Evolutionary conservation across 2,797 vertebrate genomes (phyloP).

Genomic region (Paramormyrops hopkinsi): DNA sequence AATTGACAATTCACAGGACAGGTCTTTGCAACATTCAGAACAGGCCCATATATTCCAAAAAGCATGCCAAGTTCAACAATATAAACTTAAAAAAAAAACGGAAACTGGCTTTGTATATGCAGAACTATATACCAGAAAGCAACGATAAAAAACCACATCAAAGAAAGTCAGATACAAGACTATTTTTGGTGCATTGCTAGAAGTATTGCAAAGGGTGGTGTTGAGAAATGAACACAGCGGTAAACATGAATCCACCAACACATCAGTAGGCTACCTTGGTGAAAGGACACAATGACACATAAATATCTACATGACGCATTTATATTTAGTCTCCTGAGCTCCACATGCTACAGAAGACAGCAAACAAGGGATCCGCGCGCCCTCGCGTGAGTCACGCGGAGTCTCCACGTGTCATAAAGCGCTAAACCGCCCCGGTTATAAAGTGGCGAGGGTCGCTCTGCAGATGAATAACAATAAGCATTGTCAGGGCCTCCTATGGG

Average conservation of each 20-base stretch:
- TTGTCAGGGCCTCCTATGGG: slow-evolving; percentile 40
- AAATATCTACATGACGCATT: background rate
- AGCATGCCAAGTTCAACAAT: background rate
- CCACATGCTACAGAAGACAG: background rate
- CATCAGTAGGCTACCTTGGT: background rate
- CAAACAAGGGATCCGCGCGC: slow-evolving; percentile 2
- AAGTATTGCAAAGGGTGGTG: background rate
- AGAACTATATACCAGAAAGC: background rate
- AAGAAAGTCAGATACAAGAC: background rate
- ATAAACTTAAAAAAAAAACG: background rate
- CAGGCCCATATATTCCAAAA: background rate
- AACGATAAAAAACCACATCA: background rate
- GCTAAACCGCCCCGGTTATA: slow-evolving; percentile 24
- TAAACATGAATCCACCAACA: background rate
- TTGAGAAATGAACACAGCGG: background rate
- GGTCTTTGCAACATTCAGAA: background rate
- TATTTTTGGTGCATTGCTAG: background rate
- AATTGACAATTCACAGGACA: background rate
- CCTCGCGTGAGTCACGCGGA: slow-evolving; percentile 18
- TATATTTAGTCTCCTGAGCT: background rate
- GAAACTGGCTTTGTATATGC: background rate
- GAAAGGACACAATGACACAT: background rate
- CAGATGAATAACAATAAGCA: slow-evolving; percentile 46
- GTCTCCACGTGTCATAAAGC: slow-evolving; percentile 39
- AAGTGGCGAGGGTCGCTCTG: slow-evolving; percentile 18